Evolutionary conservation across 2,888 invertebrate species (phyloP).

Genomic region (Brachyopa scutellaris): DNA sequence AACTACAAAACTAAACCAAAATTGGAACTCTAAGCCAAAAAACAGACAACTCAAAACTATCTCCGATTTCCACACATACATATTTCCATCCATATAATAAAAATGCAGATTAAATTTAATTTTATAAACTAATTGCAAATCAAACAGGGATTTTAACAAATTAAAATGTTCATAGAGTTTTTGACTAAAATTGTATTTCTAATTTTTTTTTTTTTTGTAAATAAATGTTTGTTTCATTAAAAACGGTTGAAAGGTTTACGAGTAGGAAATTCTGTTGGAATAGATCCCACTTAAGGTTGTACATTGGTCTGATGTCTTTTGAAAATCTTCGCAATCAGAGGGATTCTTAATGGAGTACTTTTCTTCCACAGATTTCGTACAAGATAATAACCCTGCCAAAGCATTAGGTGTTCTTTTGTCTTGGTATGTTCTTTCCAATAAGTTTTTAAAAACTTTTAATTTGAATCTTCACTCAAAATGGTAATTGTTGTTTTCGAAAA

Average conservation of each 20-base stretch:
- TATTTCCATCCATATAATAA: conserved; percentile 69
- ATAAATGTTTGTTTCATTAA: background rate
- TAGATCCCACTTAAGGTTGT: too few relatives aligned
- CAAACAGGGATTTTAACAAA: conserved; percentile 67
- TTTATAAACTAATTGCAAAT: conserved; percentile 61
- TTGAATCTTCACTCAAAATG: background rate
- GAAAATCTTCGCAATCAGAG: too few relatives aligned
- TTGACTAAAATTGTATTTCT: conserved; percentile 1
- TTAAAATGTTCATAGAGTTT: conserved; percentile 29
- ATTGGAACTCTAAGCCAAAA: conserved; percentile 50
- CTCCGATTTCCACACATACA: conserved; percentile 64
- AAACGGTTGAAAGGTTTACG: background rate
- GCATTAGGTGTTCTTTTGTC: too few relatives aligned
- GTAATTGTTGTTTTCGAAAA: too few relatives aligned
- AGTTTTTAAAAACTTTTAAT: background rate
- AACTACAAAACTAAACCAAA: conserved; percentile 21
- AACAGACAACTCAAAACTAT: conserved; percentile 67
- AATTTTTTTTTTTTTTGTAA: background rate
- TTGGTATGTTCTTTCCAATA: too few relatives aligned
- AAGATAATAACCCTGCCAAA: too few relatives aligned
- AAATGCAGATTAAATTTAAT: conserved; percentile 44
- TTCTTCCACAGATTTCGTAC: too few relatives aligned
- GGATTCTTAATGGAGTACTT: too few relatives aligned
- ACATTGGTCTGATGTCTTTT: too few relatives aligned
- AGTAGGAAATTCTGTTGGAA: too few relatives aligned